Evolutionary conservation across 2,888 invertebrate species (phyloP).

Genomic region (Drosophila neonasuta): DNA sequence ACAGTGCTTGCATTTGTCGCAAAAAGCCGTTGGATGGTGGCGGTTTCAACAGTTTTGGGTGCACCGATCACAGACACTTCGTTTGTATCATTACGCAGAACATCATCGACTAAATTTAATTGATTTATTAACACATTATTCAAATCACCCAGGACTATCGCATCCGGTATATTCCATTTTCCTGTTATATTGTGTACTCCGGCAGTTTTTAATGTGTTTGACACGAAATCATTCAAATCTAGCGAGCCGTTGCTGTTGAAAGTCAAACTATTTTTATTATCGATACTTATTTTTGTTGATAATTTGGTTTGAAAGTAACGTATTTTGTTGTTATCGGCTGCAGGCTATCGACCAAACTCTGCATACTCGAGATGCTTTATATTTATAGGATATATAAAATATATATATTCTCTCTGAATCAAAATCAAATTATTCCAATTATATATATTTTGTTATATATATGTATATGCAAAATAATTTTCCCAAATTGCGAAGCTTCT

Average conservation of each 20-base stretch:
- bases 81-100: constrained; percentile 81
- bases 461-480: neutral
- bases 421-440: too few species aligned
- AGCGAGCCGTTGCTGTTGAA: constrained; percentile 61
- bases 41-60: constrained; percentile 56
- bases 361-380: neutral
- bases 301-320: neutral
- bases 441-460: too few species aligned
- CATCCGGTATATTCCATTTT: constrained; percentile 74
- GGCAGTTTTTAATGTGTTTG: constrained; percentile 81
- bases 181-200: constrained; percentile 82
- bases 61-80: constrained; percentile 80
- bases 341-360: neutral
- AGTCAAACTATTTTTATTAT: neutral
- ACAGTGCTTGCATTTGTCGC: constrained; percentile 74
- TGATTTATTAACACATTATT: constrained; percentile 82
- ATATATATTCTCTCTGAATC: too few species aligned
- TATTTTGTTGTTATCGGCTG: neutral
- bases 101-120: constrained; percentile 83
- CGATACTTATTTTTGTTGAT: neutral
- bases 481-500: neutral
- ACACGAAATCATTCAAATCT: constrained; percentile 81
- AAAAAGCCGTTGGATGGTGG: constrained; percentile 81
- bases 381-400: neutral
- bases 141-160: constrained; percentile 73